Base-by-base conservation (phyloP, 1,140 invertebrate genomes). In the Drosophila guanche region DNA sequence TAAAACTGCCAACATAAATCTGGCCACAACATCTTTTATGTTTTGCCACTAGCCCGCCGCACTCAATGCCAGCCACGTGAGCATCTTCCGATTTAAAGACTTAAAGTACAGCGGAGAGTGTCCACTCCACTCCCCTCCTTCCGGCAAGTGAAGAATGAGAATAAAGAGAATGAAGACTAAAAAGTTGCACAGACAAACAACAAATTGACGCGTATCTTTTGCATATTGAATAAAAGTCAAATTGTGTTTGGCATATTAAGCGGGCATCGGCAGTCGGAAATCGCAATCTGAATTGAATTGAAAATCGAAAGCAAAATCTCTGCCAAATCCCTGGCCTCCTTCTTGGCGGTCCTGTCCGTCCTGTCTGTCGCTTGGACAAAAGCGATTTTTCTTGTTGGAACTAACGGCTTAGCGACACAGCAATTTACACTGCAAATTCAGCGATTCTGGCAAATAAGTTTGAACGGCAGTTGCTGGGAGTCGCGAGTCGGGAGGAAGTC, bases 1-100 rank as follows among this genome's bases (percentile, higher is more conserved):
- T 84, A 89, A 89, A 89, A 89, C 67, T 89, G 84, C 75, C 85
- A 89, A 85, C 84, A 89, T 89, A 89, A 89, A 89, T 89, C 85
- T 84, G 75, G 79, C 79, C 84, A 81, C 84, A 89, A 84, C 85
- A 89, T 90, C 78, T 66, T 90, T 86, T 77, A 86, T 73, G 66
- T 20, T 20, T 81, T 89, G 43, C 60, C 80, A 84, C 65, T 74
- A 76, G 52, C 62, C 62, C 65, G 55, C 62, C 65, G 55, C 74
- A 88, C 69, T 83, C 79, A 72, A 78, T 86, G 78, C 55, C 42
- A 54, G 41, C 60, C 71, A 80, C 62, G 78, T 80, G 65, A 67
- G 52, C 52, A 25, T 25, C 40, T 56, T 2, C 22, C 14, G 33
- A 16, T 43, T 43, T 37, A 23, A 42, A 37, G 46, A 68, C 25